Base-by-base conservation (phyloP, 2,113 vertebrate genomes). In the Hyla sarda region DNA sequence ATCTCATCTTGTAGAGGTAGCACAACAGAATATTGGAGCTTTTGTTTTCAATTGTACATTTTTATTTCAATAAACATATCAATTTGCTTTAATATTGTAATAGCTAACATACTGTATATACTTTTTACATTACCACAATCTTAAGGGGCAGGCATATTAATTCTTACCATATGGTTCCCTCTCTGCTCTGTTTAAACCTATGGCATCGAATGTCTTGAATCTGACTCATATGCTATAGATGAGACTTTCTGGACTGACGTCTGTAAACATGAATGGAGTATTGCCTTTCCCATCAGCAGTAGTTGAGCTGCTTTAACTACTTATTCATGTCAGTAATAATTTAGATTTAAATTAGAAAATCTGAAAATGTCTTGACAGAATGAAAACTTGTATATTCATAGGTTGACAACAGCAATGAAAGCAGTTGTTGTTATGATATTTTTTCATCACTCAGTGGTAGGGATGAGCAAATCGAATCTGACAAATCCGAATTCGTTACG, bases 371-470 rank as follows among this genome's bases (percentile, higher is more conserved):
- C 17, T 34, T 82, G 12, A 83, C 69, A 45, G 69, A 60, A 17
- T 54, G 50, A 56, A 41, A 54, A 74, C 30, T 74, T 74, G 21
- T 74, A 45, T 83, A 60, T 74, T 47, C 37, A 58, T 25, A 45
- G 58, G 19, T 47, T 56, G 50, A 41, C 82, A 73, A 12, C 28
- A 56, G 7, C 50, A 34, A 74, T 74, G 48, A 83, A 8, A 21
- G 58, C 23, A 58, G 30, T 16, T 82, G 56, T 30, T 74, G 14
- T 69, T 19, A 71, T 82, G 50, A 14, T 19, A 47, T 34, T 41
- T 71, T 74, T 37, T 72, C 67, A 56, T 74, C 67, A 73, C 14
- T 72, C 69, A 58, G 21, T 34, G n/a, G n/a, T n/a, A n/a, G n/a
- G n/a, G n/a, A n/a, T n/a, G n/a, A n/a, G n/a, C n/a, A n/a, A n/a